These are phyloP conservation scores for Brachynemurus nebulosus DNA, from an alignment of 2,888 invertebrate genomes.

Conservation along the genomic window DNA sequence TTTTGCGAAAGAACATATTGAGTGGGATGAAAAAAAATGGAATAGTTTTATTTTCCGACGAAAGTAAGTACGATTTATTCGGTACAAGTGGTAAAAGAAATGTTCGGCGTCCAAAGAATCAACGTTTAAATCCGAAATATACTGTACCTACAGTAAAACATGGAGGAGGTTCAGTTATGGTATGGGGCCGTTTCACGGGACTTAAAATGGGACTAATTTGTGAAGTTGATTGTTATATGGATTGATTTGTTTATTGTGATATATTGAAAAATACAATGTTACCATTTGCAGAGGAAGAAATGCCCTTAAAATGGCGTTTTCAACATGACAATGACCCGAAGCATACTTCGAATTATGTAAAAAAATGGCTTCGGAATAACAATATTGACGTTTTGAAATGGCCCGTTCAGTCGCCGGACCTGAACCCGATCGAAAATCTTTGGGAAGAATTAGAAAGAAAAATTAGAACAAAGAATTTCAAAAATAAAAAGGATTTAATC, in stretches of 20 bases:
- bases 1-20: too few species aligned
- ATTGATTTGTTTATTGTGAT: background rate
- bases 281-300: conserved; percentile 6
- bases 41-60: too few species aligned
- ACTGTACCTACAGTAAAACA: too few species aligned
- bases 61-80: too few species aligned
- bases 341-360: conserved; percentile 19
- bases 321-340: conserved; percentile 9
- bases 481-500: too few species aligned
- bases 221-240: background rate
- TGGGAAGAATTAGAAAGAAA: background rate
- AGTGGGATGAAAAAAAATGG: too few species aligned
- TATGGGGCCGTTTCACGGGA: background rate
- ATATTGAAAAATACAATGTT: background rate
- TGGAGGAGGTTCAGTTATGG: too few species aligned
- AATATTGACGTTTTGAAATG: background rate
- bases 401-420: background rate
- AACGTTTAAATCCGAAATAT: too few species aligned
- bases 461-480: too few species aligned
- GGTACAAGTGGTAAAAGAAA: too few species aligned
- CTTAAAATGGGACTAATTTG: background rate
- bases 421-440: background rate
- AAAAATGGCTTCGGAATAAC: background rate
- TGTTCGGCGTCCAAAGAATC: too few species aligned
- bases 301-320: conserved; percentile 5